phyloP scores from a whole-genome alignment of 2,113 vertebrate genomes.

The Cairina moschata region DNA sequence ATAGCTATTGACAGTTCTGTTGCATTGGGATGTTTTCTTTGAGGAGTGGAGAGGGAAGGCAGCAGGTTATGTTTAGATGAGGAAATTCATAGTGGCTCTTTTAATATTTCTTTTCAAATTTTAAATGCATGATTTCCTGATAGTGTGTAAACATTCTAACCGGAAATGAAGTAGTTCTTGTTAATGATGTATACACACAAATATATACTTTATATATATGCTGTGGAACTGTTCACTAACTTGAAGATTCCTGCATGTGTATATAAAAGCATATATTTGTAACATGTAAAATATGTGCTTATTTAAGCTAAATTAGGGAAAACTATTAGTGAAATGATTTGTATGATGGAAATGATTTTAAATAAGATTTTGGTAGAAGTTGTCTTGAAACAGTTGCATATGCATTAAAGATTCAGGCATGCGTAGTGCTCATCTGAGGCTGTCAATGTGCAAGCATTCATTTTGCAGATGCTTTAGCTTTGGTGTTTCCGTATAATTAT shows the following conservation, averaged over 20 bases:
- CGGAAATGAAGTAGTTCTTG: background rate
- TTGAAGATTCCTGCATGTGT: background rate
- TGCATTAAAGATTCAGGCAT: background rate
- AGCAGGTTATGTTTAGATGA: background rate
- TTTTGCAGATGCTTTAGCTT: background rate
- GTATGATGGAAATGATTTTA: background rate
- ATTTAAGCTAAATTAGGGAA: background rate
- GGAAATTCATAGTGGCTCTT: background rate
- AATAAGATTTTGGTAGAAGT: background rate
- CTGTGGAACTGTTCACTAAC: background rate
- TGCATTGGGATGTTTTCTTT: background rate
- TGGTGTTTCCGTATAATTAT: background rate
- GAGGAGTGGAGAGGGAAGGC: rapidly evolving
- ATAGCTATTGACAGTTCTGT: background rate
- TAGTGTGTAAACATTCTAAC: background rate
- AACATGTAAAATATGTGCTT: background rate
- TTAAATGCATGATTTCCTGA: background rate
- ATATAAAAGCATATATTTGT: background rate
- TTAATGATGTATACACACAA: background rate
- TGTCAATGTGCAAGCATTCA: background rate
- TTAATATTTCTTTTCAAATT: background rate
- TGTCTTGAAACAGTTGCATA: background rate
- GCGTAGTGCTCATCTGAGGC: background rate
- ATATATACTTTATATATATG: background rate
- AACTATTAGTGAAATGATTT: background rate